Percentiles rank a stretch among this genome's conserved stretches.
Evolutionary conservation across 2,113 vertebrate genomes (phyloP).

Genomic region (Echinops telfairi): DNA sequence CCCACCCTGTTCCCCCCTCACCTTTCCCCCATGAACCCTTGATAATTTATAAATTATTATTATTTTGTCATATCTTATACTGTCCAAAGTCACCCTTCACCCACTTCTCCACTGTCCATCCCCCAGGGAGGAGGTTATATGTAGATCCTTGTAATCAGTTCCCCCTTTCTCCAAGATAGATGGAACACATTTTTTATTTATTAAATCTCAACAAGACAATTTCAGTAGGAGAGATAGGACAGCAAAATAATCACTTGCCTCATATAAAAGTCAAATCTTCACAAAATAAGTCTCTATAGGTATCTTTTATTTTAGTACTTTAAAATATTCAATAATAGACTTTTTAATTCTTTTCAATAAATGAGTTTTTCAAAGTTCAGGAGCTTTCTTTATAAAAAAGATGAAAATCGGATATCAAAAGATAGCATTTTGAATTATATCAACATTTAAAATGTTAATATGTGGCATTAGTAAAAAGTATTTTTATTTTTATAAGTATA

Average conservation of each 20-base stretch:
- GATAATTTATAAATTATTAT: too few relatives aligned
- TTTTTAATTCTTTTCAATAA: background rate
- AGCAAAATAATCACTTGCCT: background rate
- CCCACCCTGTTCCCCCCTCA: too few relatives aligned
- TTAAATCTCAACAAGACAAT: background rate
- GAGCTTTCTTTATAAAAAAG: constrained; percentile 21
- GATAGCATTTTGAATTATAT: constrained; percentile 35
- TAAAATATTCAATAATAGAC: background rate
- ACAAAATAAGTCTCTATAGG: constrained; percentile 13
- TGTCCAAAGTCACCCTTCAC: too few relatives aligned
- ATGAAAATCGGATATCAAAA: constrained; percentile 39
- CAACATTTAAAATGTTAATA: background rate
- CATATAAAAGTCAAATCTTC: background rate
- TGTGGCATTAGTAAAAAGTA: background rate
- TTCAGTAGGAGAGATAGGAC: background rate
- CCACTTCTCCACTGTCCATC: too few relatives aligned
- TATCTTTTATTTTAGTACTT: background rate
- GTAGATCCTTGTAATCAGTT: background rate
- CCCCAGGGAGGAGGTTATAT: too few relatives aligned
- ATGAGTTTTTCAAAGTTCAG: background rate
- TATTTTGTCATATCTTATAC: too few relatives aligned
- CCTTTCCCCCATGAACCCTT: too few relatives aligned
- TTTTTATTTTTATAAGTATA: background rate
- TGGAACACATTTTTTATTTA: background rate
- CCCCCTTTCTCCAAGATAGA: too few relatives aligned